A percentile compares a stretch with the other conserved stretches of the same genome.
These are phyloP conservation scores for Procambarus clarkii DNA, from an alignment of 1,140 invertebrate species.

Conservation along the genomic window DNA sequence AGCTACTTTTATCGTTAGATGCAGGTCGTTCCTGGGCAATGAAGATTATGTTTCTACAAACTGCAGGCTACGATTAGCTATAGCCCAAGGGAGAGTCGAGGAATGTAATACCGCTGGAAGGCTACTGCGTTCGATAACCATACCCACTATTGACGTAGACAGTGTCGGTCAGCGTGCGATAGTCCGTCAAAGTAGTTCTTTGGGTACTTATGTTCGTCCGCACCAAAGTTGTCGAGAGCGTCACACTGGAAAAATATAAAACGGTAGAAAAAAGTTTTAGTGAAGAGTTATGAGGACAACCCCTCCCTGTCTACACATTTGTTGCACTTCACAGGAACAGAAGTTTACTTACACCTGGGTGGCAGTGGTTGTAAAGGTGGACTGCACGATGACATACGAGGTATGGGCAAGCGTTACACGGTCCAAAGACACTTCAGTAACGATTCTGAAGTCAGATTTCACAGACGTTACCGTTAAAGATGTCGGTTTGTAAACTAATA, in stretches of 20 bases:
- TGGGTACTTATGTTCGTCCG: not conserved
- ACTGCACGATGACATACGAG: slow-evolving; percentile 32
- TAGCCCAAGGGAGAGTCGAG: too few species aligned
- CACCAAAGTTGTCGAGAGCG: not conserved
- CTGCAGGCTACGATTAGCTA: too few species aligned
- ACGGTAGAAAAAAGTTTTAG: too few species aligned
- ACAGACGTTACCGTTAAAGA: not conserved
- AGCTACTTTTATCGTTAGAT: too few species aligned
- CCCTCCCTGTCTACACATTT: too few species aligned
- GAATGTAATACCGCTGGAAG: too few species aligned
- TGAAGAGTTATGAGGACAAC: too few species aligned
- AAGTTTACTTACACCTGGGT: slow-evolving; percentile 35
- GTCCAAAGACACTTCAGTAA: slow-evolving; percentile 6
- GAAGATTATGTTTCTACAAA: too few species aligned
- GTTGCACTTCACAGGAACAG: too few species aligned
- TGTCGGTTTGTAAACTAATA: not conserved
- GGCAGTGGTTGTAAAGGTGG: slow-evolving; percentile 28
- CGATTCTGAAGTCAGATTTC: slow-evolving; percentile 10
- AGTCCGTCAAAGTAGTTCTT: not conserved
- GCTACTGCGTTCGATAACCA: too few species aligned
- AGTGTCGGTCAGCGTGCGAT: not conserved
- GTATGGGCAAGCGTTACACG: slow-evolving; percentile 28
- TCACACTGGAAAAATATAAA: not conserved
- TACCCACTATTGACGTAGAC: not conserved
- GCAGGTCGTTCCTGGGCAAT: too few species aligned